Conservation (phyloP, 2,888 invertebrate genomes). For the Pharmacophagus antenor region DNA sequence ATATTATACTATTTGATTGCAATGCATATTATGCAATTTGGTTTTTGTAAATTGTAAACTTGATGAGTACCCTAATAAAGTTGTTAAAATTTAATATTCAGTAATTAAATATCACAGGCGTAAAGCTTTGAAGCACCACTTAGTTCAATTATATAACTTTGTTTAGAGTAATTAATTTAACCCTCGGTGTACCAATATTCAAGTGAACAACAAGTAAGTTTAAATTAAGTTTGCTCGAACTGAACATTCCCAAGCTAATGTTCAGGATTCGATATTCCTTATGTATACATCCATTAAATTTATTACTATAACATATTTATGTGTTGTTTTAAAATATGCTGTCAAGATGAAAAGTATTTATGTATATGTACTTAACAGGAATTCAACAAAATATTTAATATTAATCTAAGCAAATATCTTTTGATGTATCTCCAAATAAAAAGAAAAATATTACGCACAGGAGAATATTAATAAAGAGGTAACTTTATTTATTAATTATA, state of each 20-base stretch:
- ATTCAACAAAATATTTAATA: too few relatives aligned
- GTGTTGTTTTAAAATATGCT: background rate
- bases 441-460: too few relatives aligned
- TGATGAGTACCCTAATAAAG: background rate
- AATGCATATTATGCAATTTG: too few relatives aligned
- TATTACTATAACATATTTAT: background rate
- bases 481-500: background rate
- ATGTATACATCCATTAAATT: background rate
- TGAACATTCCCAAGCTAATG: background rate
- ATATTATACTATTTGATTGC: too few relatives aligned
- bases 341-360: too few relatives aligned
- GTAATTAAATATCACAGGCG: background rate
- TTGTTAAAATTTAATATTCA: background rate
- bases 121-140: conserved; percentile 8
- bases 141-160: conserved; percentile 15
- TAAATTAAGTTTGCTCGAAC: conserved; percentile 6
- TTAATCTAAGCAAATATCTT: too few relatives aligned
- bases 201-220: conserved; percentile 15
- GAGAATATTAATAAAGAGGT: background rate
- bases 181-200: conserved; percentile 13
- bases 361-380: too few relatives aligned
- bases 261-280: background rate
- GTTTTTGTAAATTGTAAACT: too few relatives aligned
- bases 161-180: conserved; percentile 16
- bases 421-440: too few relatives aligned